These are phyloP conservation scores for Balaeniceps rex DNA, from an alignment of 2,113 vertebrate genomes.

Conservation along the genomic window DNA sequence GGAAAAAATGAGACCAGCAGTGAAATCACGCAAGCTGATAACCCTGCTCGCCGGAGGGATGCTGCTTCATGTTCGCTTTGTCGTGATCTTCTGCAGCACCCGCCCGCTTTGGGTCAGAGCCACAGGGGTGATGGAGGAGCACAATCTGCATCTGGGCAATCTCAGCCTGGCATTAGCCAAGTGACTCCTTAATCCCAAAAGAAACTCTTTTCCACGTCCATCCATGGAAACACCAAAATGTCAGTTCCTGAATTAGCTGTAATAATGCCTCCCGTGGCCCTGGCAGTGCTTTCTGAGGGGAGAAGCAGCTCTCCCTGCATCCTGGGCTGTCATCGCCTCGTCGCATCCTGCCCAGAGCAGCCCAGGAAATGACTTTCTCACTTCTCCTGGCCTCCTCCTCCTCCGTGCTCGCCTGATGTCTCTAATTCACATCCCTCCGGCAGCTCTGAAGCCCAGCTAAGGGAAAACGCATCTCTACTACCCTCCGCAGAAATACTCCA, in stretches of 20 bases:
- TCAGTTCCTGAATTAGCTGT: background rate
- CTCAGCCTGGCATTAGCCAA: background rate
- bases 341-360: background rate
- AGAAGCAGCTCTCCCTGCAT: background rate
- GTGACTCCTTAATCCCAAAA: background rate
- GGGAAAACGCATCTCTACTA: background rate
- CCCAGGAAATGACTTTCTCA: background rate
- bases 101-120: background rate
- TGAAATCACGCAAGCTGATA: background rate
- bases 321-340: background rate
- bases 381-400: background rate
- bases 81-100: background rate
- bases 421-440: background rate
- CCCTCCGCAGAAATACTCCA: fast-evolving
- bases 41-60: background rate
- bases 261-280: background rate
- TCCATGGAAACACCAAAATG: fast-evolving
- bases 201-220: background rate
- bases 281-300: background rate
- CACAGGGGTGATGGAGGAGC: background rate
- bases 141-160: background rate
- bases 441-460: background rate
- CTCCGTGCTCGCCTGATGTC: background rate
- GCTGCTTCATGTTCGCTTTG: background rate
- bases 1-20: background rate